A percentile compares a stretch with the other conserved stretches of the same genome.
Evolutionary conservation across 2,888 invertebrate species (phyloP).

Genomic region (Stenotaenia linearis): DNA sequence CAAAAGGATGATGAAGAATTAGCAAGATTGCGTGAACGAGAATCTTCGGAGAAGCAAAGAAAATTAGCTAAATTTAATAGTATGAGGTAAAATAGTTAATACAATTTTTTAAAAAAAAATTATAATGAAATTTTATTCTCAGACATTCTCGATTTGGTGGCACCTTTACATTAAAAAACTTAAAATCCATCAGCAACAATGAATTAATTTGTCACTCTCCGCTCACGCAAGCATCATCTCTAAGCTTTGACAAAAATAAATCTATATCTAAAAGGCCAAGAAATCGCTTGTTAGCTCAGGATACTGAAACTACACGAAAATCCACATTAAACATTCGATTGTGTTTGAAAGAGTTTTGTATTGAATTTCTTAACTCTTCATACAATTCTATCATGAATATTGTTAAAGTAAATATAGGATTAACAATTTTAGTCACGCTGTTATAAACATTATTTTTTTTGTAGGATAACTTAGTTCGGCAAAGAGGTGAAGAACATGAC

Average conservation of each 20-base stretch:
- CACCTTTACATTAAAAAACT: slow-evolving; percentile 82
- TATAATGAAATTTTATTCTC: slow-evolving; percentile 32
- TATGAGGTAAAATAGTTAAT: neutral
- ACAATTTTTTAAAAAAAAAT: neutral
- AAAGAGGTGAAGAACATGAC: slow-evolving; percentile 65
- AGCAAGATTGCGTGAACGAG: slow-evolving; percentile 60
- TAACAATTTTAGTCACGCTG: neutral
- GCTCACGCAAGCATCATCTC: slow-evolving; percentile 64
- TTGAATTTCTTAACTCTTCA: slow-evolving; percentile 82
- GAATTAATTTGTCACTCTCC: slow-evolving; percentile 85
- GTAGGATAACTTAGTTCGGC: slow-evolving; percentile 1
- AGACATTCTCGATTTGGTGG: slow-evolving; percentile 93
- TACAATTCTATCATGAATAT: slow-evolving; percentile 89
- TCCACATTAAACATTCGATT: slow-evolving; percentile 84
- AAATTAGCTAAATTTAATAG: slow-evolving; percentile 41
- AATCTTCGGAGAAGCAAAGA: slow-evolving; percentile 48
- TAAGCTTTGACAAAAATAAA: slow-evolving; percentile 73
- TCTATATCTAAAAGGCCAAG: slow-evolving; percentile 64
- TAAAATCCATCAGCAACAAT: slow-evolving; percentile 85
- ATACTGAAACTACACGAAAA: slow-evolving; percentile 60
- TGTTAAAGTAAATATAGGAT: slow-evolving; percentile 60
- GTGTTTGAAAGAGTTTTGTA: slow-evolving; percentile 88
- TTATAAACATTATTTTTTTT: neutral
- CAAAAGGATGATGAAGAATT: slow-evolving; percentile 77
- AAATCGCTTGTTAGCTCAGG: slow-evolving; percentile 66